Conservation (phyloP, 2,888 invertebrate genomes). For the Camponotus fellah region DNA sequence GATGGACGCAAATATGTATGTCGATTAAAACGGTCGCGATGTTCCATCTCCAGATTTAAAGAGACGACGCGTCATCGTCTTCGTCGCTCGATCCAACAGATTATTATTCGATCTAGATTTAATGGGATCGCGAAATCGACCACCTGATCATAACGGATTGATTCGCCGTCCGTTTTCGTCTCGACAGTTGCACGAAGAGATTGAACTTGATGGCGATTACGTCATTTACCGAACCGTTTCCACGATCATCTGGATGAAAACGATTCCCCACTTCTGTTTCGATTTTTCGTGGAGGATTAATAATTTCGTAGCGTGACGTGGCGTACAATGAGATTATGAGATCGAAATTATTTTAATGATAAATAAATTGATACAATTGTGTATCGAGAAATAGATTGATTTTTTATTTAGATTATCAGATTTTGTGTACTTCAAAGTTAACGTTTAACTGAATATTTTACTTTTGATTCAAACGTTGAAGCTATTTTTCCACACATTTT, state of each 20-base stretch:
- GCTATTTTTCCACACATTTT: not conserved
- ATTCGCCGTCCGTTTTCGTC: constrained; percentile 68
- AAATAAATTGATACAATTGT: not conserved
- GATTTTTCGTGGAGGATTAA: not conserved
- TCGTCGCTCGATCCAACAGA: constrained; percentile 43
- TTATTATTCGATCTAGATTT: constrained; percentile 66
- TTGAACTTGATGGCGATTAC: constrained; percentile 74
- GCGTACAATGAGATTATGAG: not conserved
- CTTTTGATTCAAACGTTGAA: too few species aligned
- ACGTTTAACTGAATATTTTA: too few species aligned
- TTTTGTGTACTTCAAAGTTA: not conserved
- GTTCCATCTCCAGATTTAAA: constrained; percentile 39
- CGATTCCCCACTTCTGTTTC: not conserved
- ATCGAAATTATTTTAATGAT: constrained; percentile 2
- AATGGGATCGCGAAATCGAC: constrained; percentile 69
- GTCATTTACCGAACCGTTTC: constrained; percentile 66
- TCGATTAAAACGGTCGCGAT: constrained; percentile 67
- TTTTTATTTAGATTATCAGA: not conserved
- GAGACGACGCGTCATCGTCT: constrained; percentile 63
- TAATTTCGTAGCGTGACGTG: not conserved
- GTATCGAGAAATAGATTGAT: not conserved
- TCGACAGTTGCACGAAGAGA: constrained; percentile 30
- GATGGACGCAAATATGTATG: constrained; percentile 62
- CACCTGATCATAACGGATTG: constrained; percentile 63
- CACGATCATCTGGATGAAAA: constrained; percentile 58